phyloP scores from a whole-genome alignment of 2,113 vertebrate genomes.

The Lontra canadensis region DNA sequence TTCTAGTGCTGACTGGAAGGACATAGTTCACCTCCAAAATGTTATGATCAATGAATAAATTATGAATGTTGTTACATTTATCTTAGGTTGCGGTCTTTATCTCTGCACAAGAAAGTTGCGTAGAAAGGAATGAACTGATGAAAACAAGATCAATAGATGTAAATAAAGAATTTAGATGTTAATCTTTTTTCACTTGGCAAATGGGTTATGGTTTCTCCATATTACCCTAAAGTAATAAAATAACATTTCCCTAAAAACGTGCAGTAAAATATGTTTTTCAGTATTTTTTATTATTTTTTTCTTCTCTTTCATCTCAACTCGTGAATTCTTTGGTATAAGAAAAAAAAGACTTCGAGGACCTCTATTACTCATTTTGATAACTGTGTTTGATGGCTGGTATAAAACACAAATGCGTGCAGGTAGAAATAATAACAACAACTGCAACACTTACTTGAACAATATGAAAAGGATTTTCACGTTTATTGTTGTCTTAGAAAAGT shows the following conservation, averaged over 20 bases:
- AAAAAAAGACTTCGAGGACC: neutral
- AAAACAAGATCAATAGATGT: neutral
- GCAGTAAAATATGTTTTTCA: neutral
- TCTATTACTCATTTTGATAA: neutral
- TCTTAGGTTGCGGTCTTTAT: neutral
- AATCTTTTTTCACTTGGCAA: neutral
- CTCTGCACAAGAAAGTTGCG: neutral
- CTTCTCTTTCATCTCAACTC: slow-evolving; percentile 1
- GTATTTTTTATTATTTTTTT: neutral
- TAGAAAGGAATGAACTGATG: slow-evolving; percentile 3
- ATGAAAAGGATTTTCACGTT: neutral
- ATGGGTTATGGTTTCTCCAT: neutral
- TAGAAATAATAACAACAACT: slow-evolving; percentile 2
- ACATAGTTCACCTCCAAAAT: slow-evolving; percentile 6
- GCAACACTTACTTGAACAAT: neutral
- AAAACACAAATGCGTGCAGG: neutral
- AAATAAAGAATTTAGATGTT: neutral
- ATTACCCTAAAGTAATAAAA: slow-evolving; percentile 22
- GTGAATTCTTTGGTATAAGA: neutral
- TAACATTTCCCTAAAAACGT: neutral
- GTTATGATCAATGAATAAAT: neutral
- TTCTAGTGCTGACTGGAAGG: neutral
- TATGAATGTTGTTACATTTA: neutral
- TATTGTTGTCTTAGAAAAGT: neutral
- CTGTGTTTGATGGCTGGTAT: neutral